Conservation (phyloP, 23 tunicate species). For the Phallusia fumigata region DNA sequence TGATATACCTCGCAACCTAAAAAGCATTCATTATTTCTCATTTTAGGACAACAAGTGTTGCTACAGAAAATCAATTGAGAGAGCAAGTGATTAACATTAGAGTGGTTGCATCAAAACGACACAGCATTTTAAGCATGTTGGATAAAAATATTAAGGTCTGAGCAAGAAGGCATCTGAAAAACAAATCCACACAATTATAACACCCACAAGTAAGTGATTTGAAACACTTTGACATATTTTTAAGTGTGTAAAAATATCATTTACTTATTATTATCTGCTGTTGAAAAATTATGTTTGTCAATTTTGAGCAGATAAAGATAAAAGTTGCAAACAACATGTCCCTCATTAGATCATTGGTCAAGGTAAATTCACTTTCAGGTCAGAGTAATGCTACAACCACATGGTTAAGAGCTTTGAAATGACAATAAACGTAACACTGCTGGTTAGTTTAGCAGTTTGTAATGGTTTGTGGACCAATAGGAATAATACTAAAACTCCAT, state of each 20-base stretch:
- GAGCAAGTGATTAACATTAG: not conserved
- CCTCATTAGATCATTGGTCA: not conserved
- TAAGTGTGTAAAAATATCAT: not conserved
- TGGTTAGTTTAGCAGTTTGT: not conserved
- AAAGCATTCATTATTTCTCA: not conserved
- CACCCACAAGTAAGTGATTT: conserved; percentile 1
- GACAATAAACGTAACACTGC: not conserved
- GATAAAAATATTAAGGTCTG: not conserved
- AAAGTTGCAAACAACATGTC: not conserved
- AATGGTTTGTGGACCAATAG: not conserved
- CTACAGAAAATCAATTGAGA: not conserved
- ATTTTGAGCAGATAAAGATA: not conserved
- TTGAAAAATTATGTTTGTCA: not conserved
- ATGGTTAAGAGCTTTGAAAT: not conserved
- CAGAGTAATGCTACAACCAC: not conserved
- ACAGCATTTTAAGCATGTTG: not conserved
- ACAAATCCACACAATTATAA: not conserved
- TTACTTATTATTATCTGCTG: not conserved
- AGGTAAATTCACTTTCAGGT: not conserved
- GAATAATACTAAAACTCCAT: not conserved
- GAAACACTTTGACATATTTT: not conserved
- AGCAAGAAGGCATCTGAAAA: not conserved
- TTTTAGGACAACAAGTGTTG: not conserved
- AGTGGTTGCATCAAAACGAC: not conserved
- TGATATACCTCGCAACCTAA: not conserved